Base-by-base conservation (phyloP, 2,113 vertebrate genomes). In the Lycaon pictus region DNA sequence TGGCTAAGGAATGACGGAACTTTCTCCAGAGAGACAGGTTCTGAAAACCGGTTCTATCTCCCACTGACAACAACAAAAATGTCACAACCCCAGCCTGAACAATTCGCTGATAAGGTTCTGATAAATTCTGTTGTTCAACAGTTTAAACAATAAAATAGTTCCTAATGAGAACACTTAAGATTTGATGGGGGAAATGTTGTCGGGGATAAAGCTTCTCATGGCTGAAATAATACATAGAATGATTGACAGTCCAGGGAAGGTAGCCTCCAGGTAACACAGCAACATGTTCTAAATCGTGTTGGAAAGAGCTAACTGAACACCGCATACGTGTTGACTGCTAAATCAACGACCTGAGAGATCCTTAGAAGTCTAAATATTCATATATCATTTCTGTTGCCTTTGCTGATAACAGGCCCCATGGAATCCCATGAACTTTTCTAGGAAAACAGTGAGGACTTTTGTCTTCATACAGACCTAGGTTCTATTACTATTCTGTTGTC, bases 61-160 rank as follows among this genome's bases (percentile, higher is more conserved):
- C 53, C 23, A 80, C 13, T 37, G 37, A 80, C 43, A 72, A 74
- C n/a, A 76, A 74, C 60, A 53, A 67, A 69, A 86, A 91, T 86
- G 53, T 32, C 53, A 60, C 29, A 86, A 79, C 13, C 79, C 29
- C 37, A 60, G 53, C 29, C 13, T 53, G 17, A 90, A 67, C 17
- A 77, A 71, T 71, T 83, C 16, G 37, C 51, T 72, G 32, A 32
- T 62, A 37, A 92, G 67, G 32, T 81, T 22, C 16, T 15, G 16
- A 58, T 74, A 48, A 84, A 7, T 76, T 93, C 58, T 65, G n/a
- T 29, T 55, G 43, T 77, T 63, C 19, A 43, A 53, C 11, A 85
- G 69, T 84, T 77, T 77, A 85, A 93, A 86, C n/a, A 86, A 65
- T 85, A 93, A 60, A 60, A 37, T 37, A 60, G 37, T 86, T 86